Evolutionary conservation across 53 echinoderm and acorn worm genomes (phyloP).

Genomic region (Echinometra lucunter): DNA sequence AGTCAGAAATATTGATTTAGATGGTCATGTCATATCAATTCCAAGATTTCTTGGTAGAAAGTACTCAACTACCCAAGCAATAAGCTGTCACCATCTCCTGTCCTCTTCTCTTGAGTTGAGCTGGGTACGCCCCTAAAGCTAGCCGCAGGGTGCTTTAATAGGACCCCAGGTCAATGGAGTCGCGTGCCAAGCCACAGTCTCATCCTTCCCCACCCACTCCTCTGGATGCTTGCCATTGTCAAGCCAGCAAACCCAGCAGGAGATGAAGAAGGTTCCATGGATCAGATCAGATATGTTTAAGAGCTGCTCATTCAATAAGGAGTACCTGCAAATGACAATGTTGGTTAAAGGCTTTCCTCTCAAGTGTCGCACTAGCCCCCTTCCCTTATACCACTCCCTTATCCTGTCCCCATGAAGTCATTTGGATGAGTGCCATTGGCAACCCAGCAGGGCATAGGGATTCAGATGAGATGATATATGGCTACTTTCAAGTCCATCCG

Average conservation of each 20-base stretch:
- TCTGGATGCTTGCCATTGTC: slow-evolving; percentile 48
- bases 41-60: background rate
- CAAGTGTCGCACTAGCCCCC: background rate
- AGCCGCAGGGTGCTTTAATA: background rate
- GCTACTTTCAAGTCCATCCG: no score
- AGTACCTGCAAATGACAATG: background rate
- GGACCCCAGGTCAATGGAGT: background rate
- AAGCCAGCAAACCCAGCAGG: no score
- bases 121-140: background rate
- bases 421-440: no score
- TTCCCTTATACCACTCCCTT: background rate
- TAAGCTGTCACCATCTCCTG: background rate
- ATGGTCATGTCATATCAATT: background rate
- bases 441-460: no score
- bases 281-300: background rate
- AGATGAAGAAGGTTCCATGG: background rate
- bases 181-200: slow-evolving; percentile 44
- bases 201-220: slow-evolving; percentile 20
- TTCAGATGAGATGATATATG: no score
- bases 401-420: background rate
- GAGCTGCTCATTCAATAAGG: background rate
- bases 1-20: background rate
- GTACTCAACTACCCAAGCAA: background rate
- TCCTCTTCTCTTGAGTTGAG: background rate
- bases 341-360: background rate